These are phyloP conservation scores for Pachyseris speciosa DNA, from an alignment of 64 coral and sea anemone genomes.

Conservation along the genomic window DNA sequence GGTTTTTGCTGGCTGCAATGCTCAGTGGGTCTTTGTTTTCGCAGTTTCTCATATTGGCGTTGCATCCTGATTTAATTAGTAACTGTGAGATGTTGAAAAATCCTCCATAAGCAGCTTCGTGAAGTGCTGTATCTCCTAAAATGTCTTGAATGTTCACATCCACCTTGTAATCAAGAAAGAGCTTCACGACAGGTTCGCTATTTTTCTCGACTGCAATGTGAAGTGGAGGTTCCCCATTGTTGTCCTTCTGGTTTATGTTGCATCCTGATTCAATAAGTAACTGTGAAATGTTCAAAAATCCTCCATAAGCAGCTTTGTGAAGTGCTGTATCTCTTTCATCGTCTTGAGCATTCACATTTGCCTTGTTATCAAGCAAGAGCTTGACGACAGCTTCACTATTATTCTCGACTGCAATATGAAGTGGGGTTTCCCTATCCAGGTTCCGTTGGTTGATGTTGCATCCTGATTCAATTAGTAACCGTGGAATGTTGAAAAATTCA, in stretches of 20 bases:
- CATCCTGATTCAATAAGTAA: background rate
- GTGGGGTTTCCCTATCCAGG: background rate
- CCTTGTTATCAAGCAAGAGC: background rate
- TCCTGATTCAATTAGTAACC: background rate
- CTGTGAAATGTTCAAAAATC: background rate
- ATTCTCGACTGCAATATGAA: background rate
- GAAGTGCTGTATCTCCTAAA: background rate
- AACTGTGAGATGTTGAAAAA: background rate
- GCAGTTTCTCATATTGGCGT: background rate
- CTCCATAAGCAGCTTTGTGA: background rate
- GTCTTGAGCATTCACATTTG: slow-evolving; percentile 1
- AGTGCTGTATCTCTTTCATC: background rate
- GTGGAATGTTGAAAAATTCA: background rate
- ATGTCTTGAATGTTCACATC: background rate
- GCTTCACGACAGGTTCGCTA: background rate
- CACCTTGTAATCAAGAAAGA: background rate
- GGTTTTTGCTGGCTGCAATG: too few species aligned
- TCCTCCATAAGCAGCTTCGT: background rate
- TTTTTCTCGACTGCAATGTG: background rate
- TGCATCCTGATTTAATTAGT: background rate
- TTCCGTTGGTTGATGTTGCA: background rate
- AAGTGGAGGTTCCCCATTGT: background rate
- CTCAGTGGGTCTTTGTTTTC: too few species aligned
- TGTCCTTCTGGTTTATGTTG: background rate
- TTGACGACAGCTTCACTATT: background rate